Evolutionary conservation across 2,888 invertebrate genomes (phyloP), one percentile per base, ranked within the genome.

Genomic region (Torymus auratus): DNA sequence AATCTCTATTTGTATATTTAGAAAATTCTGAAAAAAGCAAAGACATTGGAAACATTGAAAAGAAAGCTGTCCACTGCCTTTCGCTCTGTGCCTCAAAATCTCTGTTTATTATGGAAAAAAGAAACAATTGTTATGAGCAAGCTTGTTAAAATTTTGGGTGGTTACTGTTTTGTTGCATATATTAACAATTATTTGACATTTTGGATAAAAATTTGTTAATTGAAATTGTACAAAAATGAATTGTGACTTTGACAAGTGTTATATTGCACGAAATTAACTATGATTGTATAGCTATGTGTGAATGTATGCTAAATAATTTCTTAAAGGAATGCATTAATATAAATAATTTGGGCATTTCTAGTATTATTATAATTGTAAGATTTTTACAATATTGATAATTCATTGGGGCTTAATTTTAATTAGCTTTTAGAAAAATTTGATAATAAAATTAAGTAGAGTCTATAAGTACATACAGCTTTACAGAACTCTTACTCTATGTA

Each of bases 51-150:
- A 70, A 53, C 14, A 61, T 64, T 72, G 12, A 55, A 69, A 77
- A 55, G 15, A 80, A 83, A 80, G 41, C 77, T 83, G 67, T 84
- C 78, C 83, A 86, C 84, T 85, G 87, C 85, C 86, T 87, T 86
- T 85, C 73, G 85, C 85, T 84, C 83, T 85, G 86, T 86, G 86
- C 87, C 86, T 86, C 84, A 67, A 83, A 83, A 83, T 83, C 82
- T 81, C 79, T 83, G 74, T 72, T 62, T 82, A 75, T 72, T 74
- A 60, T 17, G 74, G 60, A 83, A 76, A 50, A 78, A 80, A 79
- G 41, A 73, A 81, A 77, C 67, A 71, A 41, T 83, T 81, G 74
- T 81, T 81, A 69, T 72, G 53, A 56, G 62, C 79, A 81, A 79
- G 83, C 79, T 83, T 81, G 78, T 81, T 81, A 79, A 70, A 56